Conservation (phyloP, 2,888 invertebrate genomes). For the Rhagophthalmus giganteus region DNA sequence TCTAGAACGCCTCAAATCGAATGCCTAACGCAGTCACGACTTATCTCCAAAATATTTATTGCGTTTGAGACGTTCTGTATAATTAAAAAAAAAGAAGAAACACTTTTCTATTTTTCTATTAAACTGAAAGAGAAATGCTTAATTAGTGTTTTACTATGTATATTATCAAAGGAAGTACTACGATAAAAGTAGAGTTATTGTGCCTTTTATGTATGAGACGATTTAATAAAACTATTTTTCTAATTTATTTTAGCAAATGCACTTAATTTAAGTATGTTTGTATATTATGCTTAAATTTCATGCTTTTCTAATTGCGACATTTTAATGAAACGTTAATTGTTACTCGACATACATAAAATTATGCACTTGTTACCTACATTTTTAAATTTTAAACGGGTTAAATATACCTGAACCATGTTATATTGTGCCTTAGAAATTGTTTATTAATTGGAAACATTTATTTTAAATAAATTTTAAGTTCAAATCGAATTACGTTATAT, state of each 20-base stretch:
- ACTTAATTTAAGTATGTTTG: conserved; percentile 12
- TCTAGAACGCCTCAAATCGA: background rate
- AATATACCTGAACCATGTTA: conserved; percentile 41
- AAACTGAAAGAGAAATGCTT: conserved; percentile 13
- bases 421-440: conserved; percentile 48
- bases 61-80: background rate
- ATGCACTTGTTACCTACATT: conserved; percentile 43
- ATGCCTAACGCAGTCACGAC: too few species aligned
- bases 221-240: conserved; percentile 4
- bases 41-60: background rate
- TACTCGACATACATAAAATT: conserved; percentile 27
- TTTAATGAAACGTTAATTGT: conserved; percentile 14
- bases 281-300: conserved; percentile 19
- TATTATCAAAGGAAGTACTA: background rate
- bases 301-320: conserved; percentile 19
- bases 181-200: conserved; percentile 2
- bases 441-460: conserved; percentile 39
- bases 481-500: conserved; percentile 18
- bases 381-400: conserved; percentile 41
- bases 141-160: conserved; percentile 7
- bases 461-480: conserved; percentile 39
- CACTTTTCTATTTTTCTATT: conserved; percentile 27
- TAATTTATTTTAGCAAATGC: conserved; percentile 10
- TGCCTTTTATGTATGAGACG: conserved; percentile 12
- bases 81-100: conserved; percentile 5